Evolutionary conservation across 2,888 invertebrate genomes (phyloP), one percentile per base, ranked within the genome.

Genomic region (Tachina grossa): DNA sequence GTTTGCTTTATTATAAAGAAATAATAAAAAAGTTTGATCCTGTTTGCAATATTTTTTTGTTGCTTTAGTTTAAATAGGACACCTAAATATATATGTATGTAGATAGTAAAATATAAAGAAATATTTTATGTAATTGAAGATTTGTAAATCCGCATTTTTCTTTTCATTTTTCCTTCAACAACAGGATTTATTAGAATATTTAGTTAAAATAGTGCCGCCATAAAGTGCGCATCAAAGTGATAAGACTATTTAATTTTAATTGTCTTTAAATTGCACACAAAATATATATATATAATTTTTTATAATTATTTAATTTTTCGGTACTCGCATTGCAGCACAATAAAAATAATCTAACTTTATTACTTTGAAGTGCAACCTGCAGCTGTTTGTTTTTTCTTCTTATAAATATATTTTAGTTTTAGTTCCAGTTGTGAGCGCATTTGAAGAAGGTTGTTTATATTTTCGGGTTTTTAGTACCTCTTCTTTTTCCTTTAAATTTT

Each of bases 361-460:
- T 6, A 63, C 22, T 63, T 45, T 22, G 19, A 45, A 13, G 63
- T 22, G 1, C 43, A 63, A 0, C 10, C 2, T 16, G 45, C 47
- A 31, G 8, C 2, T 11, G 43, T 10, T 8, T 6, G 14, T 13
- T 10, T 31, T 22, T 66, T 39, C 75, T 22, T 69, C 63, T 59
- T 49, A 47, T 51, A 45, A 72, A 51, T 63, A 77, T 47, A 72
- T 66, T 76, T 74, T 63, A 22, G 14, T 55, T 74, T n/a, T 16
- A 55, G 45, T 68, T 63, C 16, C 59, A 71, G 47, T 82, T 22
- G 69, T 68, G 77, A 76, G 19, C 57, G 63, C 72, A 41, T 84
- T 85, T 55, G 10, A 69, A 80, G 72, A 77, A 82, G 86, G 86
- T 84, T 83, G 83, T 83, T 85, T 79, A 47, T 71, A 63, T 77